Evolutionary conservation across 2,888 invertebrate species (phyloP).

Genomic region (Philereme transversata): DNA sequence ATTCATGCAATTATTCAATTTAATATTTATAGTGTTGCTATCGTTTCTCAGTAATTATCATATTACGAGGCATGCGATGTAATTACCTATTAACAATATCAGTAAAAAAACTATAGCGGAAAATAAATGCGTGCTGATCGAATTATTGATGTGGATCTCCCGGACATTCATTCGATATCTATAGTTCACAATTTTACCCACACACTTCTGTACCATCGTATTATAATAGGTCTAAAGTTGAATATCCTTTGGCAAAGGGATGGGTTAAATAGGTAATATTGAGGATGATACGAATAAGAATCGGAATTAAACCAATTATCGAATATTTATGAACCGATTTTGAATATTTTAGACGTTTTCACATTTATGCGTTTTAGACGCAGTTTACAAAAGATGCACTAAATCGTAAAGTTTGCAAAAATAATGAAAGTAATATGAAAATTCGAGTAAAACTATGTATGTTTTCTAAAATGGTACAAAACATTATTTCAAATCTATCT

Average conservation of each 20-base stretch:
- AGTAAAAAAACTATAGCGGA: constrained; percentile 47
- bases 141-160: constrained; percentile 76
- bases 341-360: constrained; percentile 18
- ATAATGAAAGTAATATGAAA: too few relatives aligned
- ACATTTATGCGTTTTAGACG: constrained; percentile 9
- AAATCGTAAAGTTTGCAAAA: too few relatives aligned
- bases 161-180: constrained; percentile 60
- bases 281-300: constrained; percentile 59
- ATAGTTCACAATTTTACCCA: constrained; percentile 24
- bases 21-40: constrained; percentile 21
- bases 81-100: constrained; percentile 23
- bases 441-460: too few relatives aligned
- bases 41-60: constrained; percentile 21
- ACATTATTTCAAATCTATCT: too few relatives aligned
- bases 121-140: constrained; percentile 65
- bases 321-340: constrained; percentile 46
- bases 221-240: constrained; percentile 37
- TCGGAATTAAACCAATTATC: constrained; percentile 62
- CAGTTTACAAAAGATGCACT: neutral
- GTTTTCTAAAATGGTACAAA: too few relatives aligned
- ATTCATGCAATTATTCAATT: constrained; percentile 11
- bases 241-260: constrained; percentile 23
- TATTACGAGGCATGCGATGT: constrained; percentile 24
- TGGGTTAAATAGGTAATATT: constrained; percentile 32
- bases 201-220: constrained; percentile 24